phyloP scores from a whole-genome alignment of 2,113 vertebrate genomes.

The human region GRCh38 chr15:26334001-26334500 shows the following conservation, averaged over 20 bases:
- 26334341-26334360: rapidly evolving
- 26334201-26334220: neutral
- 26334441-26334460: neutral
- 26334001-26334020: neutral
- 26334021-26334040: neutral
- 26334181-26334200: neutral
- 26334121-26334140: neutral
- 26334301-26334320: rapidly evolving
- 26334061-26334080: neutral
- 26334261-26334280: neutral
- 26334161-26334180: neutral
- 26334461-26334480: neutral
- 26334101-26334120: neutral
- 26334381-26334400: neutral
- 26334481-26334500: neutral
- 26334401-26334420: neutral
- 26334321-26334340: neutral
- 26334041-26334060: neutral
- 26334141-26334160: neutral
- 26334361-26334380: neutral
- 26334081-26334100: neutral
- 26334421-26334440: neutral
- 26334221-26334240: neutral
- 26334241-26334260: neutral
- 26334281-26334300: neutral